These are phyloP conservation scores for Drosophila fungiperda DNA, from an alignment of 2,888 invertebrate genomes.

Conservation along the genomic window DNA sequence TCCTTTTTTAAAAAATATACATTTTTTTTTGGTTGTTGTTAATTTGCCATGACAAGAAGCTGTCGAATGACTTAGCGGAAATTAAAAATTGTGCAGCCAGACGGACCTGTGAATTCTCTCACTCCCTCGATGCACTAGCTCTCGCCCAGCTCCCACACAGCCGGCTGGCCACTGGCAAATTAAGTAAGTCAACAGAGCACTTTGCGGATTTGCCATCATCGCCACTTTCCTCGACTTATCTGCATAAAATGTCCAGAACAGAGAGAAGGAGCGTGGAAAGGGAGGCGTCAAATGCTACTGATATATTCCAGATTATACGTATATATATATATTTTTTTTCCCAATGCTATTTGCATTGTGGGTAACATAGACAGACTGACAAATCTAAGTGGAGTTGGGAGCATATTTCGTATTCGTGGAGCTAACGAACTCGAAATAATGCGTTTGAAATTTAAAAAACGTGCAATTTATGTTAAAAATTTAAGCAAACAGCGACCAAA, in stretches of 20 bases:
- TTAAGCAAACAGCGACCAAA: constrained; percentile 65
- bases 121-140: background rate
- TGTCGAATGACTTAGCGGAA: constrained; percentile 63
- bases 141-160: constrained; percentile 1
- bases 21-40: constrained; percentile 27
- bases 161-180: constrained; percentile 64
- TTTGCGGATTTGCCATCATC: constrained; percentile 72
- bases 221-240: constrained; percentile 64
- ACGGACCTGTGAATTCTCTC: constrained; percentile 20
- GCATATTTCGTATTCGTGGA: constrained; percentile 79
- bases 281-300: constrained; percentile 29
- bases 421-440: constrained; percentile 85
- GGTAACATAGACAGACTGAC: constrained; percentile 50
- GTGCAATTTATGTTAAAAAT: constrained; percentile 77
- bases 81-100: constrained; percentile 71
- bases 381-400: background rate
- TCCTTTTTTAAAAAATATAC: constrained; percentile 5
- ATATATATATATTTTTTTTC: constrained; percentile 39
- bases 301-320: constrained; percentile 31
- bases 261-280: background rate
- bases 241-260: constrained; percentile 61
- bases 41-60: constrained; percentile 52
- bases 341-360: constrained; percentile 73
- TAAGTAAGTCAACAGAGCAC: constrained; percentile 80
- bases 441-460: constrained; percentile 83